Base-by-base conservation (phyloP, 2,113 vertebrate genomes). In the Mesocricetus auratus region DNA sequence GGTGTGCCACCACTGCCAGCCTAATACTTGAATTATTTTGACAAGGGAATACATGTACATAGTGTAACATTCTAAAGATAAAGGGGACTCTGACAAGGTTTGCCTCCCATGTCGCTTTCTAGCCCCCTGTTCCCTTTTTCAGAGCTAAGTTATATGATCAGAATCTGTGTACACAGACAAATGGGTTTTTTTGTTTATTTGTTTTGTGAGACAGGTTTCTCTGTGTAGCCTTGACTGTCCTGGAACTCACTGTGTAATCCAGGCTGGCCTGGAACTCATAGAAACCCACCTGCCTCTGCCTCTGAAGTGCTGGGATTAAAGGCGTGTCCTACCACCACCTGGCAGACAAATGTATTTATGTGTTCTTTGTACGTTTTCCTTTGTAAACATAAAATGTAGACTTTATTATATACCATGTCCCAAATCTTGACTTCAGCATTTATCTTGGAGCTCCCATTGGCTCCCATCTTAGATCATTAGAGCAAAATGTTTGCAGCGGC, bases 361-460 rank as follows among this genome's bases (percentile, higher is more conserved):
- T 74, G 19, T 60, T 91, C 47, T n/a, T 5, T 45, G 7, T 11
- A 33, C 7, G 21, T n/a, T 24, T 17, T 33, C 6, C 10, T 75
- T 24, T 53, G 92, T 0, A 17, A 12, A 45, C 58, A 85, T 26
- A 2, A 62, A 91, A 93, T 53, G 42, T 56, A 90, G 58, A 29
- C 90, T 95, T 75, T 87, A 78, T n/a, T 83, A 45, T 89, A n/a
- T 66, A 47, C n/a, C 50, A 8, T 78, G 24, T 92, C n/a, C 69
- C 29, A 31, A 90, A 58, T 9, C 12, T 88, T 94, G 66, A 86
- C n/a, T 81, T 75, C 93, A 93, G 60, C 19, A 16, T 50, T 81
- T 93, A 58, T 68, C 58, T 73, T 62, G 24, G 82, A 82, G 36
- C 47, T 92, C 58, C 31, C 50, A 50, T 50, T 36, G n/a, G 2